These are phyloP conservation scores for Pectinophora gossypiella DNA, from an alignment of 1,140 invertebrate species.

Conservation along the genomic window DNA sequence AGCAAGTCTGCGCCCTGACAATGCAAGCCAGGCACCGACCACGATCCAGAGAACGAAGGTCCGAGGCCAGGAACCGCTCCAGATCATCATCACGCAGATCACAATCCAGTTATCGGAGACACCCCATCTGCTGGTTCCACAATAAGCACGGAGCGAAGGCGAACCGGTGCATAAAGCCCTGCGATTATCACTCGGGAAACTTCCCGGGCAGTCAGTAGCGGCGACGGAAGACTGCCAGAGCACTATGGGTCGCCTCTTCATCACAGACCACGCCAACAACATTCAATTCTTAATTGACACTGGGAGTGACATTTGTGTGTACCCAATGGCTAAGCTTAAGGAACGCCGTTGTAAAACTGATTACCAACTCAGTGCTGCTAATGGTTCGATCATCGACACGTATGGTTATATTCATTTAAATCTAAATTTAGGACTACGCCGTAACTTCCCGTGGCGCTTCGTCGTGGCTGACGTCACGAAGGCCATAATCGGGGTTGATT, in stretches of 20 bases:
- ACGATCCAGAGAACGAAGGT: background rate
- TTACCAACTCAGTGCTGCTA: no score
- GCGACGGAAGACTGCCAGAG: background rate
- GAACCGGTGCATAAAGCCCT: background rate
- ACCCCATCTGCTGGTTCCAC: conserved; percentile 1
- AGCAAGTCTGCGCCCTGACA: background rate
- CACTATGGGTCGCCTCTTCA: conserved; percentile 1
- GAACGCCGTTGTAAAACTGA: no score
- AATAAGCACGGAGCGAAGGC: background rate
- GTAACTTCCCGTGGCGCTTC: no score
- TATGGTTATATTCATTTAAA: no score
- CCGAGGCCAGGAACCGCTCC: background rate
- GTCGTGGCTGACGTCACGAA: no score
- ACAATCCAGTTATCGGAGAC: background rate
- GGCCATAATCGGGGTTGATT: no score
- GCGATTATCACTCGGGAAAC: background rate
- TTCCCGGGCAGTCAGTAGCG: background rate
- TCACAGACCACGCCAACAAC: conserved; percentile 4
- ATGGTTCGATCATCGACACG: no score
- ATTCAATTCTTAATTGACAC: background rate
- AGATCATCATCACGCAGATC: background rate
- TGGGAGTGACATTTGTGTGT: no score
- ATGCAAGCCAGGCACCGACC: background rate
- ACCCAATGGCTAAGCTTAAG: no score
- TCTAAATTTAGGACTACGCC: no score